These are phyloP conservation scores for Catagonus wagneri DNA, from an alignment of 2,113 vertebrate genomes.

Conservation along the genomic window DNA sequence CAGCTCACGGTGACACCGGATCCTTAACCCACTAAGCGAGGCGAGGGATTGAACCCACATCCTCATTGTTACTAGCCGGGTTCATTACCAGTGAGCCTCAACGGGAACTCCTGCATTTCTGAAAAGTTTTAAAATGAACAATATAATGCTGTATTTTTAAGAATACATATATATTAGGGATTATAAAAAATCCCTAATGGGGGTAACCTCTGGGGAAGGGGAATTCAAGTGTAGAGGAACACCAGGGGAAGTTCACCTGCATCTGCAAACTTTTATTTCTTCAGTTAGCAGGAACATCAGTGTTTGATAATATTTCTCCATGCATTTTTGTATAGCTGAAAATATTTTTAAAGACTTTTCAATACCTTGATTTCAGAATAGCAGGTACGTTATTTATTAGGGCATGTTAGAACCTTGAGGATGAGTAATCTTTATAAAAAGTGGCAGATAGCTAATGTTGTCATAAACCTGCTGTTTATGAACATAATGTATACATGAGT, in stretches of 20 bases:
- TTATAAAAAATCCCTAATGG: background rate
- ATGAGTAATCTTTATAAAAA: background rate
- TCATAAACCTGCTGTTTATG: background rate
- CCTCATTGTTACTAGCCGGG: too few species aligned
- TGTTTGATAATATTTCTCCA: background rate
- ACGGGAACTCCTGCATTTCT: background rate
- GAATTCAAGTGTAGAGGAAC: background rate
- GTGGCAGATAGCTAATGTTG: background rate
- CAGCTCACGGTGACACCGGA: too few species aligned
- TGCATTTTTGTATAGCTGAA: background rate
- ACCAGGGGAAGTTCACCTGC: background rate
- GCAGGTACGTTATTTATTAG: background rate
- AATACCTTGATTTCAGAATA: background rate
- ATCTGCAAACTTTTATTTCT: background rate
- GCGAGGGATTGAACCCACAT: too few species aligned
- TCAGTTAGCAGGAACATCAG: background rate
- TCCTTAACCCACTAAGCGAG: too few species aligned
- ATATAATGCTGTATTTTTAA: background rate
- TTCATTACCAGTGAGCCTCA: too few species aligned
- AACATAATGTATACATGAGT: background rate
- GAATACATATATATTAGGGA: background rate
- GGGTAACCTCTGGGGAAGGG: background rate
- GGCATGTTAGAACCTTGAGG: background rate
- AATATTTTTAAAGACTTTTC: background rate
- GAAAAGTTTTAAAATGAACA: background rate